A percentile compares a stretch with the other conserved stretches of the same genome.
Evolutionary conservation across 2,888 invertebrate species (phyloP).

Genomic region (Galeopsomyia nigrocyanea): DNA sequence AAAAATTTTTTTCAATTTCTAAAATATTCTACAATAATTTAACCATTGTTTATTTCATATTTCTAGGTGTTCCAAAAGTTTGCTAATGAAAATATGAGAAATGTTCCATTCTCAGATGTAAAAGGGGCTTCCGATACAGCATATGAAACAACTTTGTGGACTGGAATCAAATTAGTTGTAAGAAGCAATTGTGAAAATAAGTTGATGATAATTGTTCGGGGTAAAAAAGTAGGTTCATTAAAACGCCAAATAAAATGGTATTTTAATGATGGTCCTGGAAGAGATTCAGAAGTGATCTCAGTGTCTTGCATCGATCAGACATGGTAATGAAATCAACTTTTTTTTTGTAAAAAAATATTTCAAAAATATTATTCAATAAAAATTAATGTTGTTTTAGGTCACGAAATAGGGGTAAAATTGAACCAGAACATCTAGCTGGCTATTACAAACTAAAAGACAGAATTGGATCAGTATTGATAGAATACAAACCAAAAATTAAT

Average conservation of each 20-base stretch:
- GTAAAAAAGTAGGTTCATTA: slow-evolving; percentile 32
- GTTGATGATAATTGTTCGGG: slow-evolving; percentile 36
- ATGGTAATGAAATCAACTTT: slow-evolving; percentile 15
- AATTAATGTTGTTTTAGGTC: slow-evolving; percentile 26
- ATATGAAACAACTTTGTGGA: slow-evolving; percentile 44
- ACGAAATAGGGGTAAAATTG: slow-evolving; percentile 22
- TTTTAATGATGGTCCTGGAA: slow-evolving; percentile 39
- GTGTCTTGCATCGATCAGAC: slow-evolving; percentile 36
- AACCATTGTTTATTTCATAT: neutral
- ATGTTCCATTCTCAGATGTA: slow-evolving; percentile 6
- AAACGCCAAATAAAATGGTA: slow-evolving; percentile 12
- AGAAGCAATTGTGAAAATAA: slow-evolving; percentile 46
- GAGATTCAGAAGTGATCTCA: slow-evolving; percentile 35
- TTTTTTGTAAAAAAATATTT: neutral
- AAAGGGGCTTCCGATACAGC: slow-evolving; percentile 15
- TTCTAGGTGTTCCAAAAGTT: slow-evolving; percentile 42
- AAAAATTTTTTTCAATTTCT: neutral
- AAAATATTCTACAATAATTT: too few species aligned
- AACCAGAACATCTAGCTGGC: slow-evolving; percentile 33
- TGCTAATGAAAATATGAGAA: neutral
- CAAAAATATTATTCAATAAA: neutral
- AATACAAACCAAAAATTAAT: slow-evolving; percentile 37
- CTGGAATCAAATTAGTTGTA: slow-evolving; percentile 24
- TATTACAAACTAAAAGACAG: slow-evolving; percentile 39
- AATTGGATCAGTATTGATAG: slow-evolving; percentile 42